These are phyloP conservation scores for Bucorvus abyssinicus DNA, from an alignment of 2,797 vertebrate species.

Conservation along the genomic window DNA sequence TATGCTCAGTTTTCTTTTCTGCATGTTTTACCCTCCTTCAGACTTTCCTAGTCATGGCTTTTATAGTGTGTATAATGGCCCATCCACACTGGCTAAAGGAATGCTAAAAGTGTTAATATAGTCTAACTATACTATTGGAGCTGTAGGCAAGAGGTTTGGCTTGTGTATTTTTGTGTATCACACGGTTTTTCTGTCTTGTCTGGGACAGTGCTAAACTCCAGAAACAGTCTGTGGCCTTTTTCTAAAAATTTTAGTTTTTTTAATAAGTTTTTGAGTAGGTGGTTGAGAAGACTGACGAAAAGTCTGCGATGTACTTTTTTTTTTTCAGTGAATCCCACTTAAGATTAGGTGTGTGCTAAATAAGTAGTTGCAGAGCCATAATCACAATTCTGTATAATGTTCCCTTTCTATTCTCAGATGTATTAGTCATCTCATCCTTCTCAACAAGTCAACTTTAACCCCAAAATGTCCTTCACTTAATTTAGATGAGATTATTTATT, in stretches of 20 bases:
- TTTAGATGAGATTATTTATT: slow-evolving; percentile 35
- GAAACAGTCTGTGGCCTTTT: not conserved
- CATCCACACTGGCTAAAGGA: not conserved
- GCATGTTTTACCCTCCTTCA: not conserved
- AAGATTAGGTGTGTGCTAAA: not conserved
- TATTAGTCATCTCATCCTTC: slow-evolving; percentile 1
- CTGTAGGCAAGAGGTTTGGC: not conserved
- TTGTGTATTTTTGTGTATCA: not conserved
- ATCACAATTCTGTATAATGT: not conserved
- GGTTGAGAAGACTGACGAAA: not conserved
- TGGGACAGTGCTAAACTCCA: not conserved
- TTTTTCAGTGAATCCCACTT: not conserved
- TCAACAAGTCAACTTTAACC: not conserved
- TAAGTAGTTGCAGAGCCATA: not conserved
- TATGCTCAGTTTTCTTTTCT: not conserved
- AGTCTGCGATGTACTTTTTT: not conserved
- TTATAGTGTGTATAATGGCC: not conserved
- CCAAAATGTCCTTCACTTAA: not conserved
- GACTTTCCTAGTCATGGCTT: not conserved
- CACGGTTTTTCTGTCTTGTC: not conserved
- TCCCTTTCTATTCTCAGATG: slow-evolving; percentile 6
- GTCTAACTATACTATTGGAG: not conserved
- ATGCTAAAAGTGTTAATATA: not conserved
- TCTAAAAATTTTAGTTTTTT: not conserved
- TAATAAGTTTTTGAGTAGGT: not conserved